Conservation (phyloP, 2,888 invertebrate species). For the Drosophila aldrichi region DNA sequence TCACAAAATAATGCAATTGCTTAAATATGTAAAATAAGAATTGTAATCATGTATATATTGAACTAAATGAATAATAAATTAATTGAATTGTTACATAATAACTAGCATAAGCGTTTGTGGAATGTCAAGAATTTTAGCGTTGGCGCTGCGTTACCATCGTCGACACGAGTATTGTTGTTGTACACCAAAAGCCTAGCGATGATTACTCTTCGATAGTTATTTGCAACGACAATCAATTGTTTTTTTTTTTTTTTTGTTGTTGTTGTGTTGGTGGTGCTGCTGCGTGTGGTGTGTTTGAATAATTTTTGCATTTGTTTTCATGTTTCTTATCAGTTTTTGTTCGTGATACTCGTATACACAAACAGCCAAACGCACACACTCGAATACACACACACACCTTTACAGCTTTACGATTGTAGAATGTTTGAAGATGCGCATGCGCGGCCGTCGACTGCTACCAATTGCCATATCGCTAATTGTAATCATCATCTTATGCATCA, state of each 20-base stretch:
- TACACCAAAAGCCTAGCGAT: conserved; percentile 1
- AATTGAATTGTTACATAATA: too few relatives aligned
- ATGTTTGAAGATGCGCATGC: conserved; percentile 83
- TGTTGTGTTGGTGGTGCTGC: not conserved
- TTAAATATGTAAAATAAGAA: too few relatives aligned
- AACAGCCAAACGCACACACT: conserved; percentile 8
- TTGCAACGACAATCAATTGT: not conserved
- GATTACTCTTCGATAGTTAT: not conserved
- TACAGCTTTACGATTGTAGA: conserved; percentile 35
- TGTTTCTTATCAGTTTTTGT: conserved; percentile 2
- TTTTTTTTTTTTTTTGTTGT: not conserved
- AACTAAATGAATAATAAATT: too few relatives aligned
- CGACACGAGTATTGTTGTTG: not conserved
- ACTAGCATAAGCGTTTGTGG: too few relatives aligned
- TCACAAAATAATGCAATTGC: not conserved
- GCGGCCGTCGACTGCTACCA: conserved; percentile 79
- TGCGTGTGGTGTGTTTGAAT: conserved; percentile 10
- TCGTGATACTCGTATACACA: not conserved
- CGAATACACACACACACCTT: conserved; percentile 9
- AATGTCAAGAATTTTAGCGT: not conserved
- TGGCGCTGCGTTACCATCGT: not conserved
- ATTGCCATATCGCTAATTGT: conserved; percentile 69
- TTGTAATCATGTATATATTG: too few relatives aligned
- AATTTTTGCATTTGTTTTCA: conserved; percentile 29
- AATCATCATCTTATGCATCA: conserved; percentile 75